These are phyloP conservation scores for Nyctereutes procyonoides DNA, from an alignment of 2,113 vertebrate species.

Conservation along the genomic window DNA sequence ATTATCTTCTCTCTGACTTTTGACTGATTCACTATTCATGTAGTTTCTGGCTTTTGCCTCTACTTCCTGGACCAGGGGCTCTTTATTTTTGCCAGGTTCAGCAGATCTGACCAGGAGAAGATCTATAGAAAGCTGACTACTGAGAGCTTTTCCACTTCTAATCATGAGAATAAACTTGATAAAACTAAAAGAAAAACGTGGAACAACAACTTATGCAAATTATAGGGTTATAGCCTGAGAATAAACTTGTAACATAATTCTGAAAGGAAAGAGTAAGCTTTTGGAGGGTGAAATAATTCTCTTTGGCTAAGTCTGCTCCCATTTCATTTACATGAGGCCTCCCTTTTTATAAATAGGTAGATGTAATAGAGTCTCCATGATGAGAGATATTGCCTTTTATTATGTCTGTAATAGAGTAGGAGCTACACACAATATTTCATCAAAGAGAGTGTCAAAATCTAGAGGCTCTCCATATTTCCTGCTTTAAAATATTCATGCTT, in stretches of 20 bases:
- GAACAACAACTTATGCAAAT: constrained; percentile 40
- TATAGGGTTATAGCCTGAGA: constrained; percentile 10
- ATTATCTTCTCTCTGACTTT: constrained; percentile 35
- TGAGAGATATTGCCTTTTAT: constrained; percentile 40
- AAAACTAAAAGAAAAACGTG: constrained; percentile 43
- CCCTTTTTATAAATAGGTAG: constrained; percentile 29
- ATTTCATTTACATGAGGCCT: constrained; percentile 46
- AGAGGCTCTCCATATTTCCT: constrained; percentile 40
- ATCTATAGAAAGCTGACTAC: not conserved
- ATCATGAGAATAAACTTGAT: constrained; percentile 50
- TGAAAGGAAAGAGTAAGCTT: constrained; percentile 26
- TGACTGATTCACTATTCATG: constrained; percentile 18
- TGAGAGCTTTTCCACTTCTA: not conserved
- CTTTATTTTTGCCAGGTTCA: not conserved
- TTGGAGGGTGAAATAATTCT: constrained; percentile 31
- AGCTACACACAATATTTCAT: constrained; percentile 19
- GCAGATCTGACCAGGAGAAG: constrained; percentile 41
- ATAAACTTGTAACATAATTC: constrained; percentile 44
- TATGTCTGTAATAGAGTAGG: constrained; percentile 47
- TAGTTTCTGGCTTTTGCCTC: constrained; percentile 36
- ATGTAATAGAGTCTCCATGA: constrained; percentile 30
- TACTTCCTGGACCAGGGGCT: not conserved
- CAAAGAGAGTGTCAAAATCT: constrained; percentile 64
- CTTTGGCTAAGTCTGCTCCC: not conserved
- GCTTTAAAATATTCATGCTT: constrained; percentile 67